These are phyloP conservation scores for Gobio gobio DNA, from an alignment of 2,113 vertebrate genomes.

Conservation along the genomic window DNA sequence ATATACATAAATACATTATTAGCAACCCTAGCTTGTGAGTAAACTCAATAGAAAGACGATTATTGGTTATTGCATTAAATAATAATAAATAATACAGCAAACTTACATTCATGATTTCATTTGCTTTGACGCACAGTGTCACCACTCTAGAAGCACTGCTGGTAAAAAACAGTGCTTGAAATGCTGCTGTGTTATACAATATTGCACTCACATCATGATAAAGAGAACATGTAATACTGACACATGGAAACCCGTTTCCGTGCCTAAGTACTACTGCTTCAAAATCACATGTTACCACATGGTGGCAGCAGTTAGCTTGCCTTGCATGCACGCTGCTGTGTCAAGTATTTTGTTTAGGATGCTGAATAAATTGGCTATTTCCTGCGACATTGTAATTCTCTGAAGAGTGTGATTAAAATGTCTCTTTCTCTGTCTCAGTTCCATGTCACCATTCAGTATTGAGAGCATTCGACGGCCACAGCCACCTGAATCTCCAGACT, in stretches of 20 bases:
- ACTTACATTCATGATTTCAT: background rate
- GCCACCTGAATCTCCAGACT: slow-evolving; percentile 96
- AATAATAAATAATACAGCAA: background rate
- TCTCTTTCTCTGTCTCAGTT: slow-evolving; percentile 75
- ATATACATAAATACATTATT: background rate
- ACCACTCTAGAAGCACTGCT: background rate
- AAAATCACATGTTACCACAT: slow-evolving; percentile 26
- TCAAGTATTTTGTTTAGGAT: background rate
- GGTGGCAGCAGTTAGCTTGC: slow-evolving; percentile 14
- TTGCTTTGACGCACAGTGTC: background rate
- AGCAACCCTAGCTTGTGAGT: background rate
- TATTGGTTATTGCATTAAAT: background rate
- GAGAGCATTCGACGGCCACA: slow-evolving; percentile 96
- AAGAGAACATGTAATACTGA: background rate
- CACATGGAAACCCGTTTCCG: background rate
- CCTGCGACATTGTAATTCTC: background rate
- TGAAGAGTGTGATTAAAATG: background rate
- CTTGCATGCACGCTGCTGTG: background rate
- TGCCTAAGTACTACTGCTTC: background rate
- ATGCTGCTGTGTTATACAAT: background rate
- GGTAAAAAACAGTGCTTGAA: background rate
- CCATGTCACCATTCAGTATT: slow-evolving; percentile 98
- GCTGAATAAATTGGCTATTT: background rate
- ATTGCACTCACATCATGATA: background rate
- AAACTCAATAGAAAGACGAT: background rate